These are phyloP conservation scores for Oenanthe oenanthe DNA, from an alignment of 2,113 vertebrate species.

Conservation along the genomic window DNA sequence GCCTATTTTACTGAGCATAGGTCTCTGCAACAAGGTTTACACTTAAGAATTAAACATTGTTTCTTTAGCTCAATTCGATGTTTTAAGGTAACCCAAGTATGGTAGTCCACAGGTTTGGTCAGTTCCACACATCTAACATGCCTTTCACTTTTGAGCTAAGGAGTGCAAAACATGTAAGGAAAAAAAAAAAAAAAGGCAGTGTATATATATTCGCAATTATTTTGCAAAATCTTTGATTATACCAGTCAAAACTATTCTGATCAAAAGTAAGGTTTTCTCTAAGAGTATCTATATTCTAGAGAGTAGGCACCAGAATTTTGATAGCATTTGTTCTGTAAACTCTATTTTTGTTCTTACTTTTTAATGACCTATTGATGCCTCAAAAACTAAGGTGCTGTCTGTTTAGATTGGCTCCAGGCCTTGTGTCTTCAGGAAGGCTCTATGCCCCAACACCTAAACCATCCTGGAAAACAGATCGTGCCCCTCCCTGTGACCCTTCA, in stretches of 20 bases:
- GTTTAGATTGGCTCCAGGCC: not conserved
- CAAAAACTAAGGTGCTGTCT: not conserved
- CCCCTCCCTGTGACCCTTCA: not conserved
- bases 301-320: not conserved
- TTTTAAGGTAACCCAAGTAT: not conserved
- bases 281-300: not conserved
- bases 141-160: not conserved
- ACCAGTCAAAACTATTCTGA: not conserved
- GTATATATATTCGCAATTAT: not conserved
- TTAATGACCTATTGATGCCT: not conserved
- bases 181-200: not conserved
- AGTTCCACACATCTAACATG: not conserved
- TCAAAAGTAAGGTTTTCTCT: not conserved
- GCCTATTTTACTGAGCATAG: not conserved
- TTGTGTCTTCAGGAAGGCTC: not conserved
- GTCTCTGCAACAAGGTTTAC: not conserved
- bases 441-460: not conserved
- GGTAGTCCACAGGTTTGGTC: not conserved
- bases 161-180: not conserved
- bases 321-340: not conserved
- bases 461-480: constrained; percentile 17
- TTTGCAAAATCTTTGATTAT: not conserved
- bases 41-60: not conserved
- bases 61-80: not conserved
- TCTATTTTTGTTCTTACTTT: not conserved